Evolutionary conservation across 2,888 invertebrate genomes (phyloP), one percentile per base, ranked within the genome.

Genomic region (Anthoptus insignis): DNA sequence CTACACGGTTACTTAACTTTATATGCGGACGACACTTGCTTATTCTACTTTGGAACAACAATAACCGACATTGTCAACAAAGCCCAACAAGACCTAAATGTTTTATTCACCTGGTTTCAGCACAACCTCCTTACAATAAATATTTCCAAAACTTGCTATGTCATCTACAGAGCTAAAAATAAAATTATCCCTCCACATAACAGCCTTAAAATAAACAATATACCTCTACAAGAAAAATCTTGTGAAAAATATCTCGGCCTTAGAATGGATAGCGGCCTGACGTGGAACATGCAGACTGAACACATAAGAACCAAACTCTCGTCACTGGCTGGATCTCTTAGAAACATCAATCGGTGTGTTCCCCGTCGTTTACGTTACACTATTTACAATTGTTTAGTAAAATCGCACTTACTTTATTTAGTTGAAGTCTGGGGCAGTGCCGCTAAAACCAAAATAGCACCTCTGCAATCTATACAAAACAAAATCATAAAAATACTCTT

Each of bases 121-220:
- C 21, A 21, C 21, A 47, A 21, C 11, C 19, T 47, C 9, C 45
- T 47, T 8, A 47, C 45, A 47, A 21, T 47, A 4, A 47, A 47
- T 47, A 47, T 21, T 9, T 47, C 21, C 1, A 47, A 47, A 47
- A 47, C 19, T 6, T 47, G 19, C 2, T 47, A 47, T 21, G 45
- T 47, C 3, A 47, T 47, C 8, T 47, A 47, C 11, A 47, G 21
- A 21, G 45, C 45, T 21, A 47, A 47, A 47, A 47, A 47, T 21
- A 47, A 47, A 47, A 21, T 19, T n/a, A 47, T 47, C 19, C 21
- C 45, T 21, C 21, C 21, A 47, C 45, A 47, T 9, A 11, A 42
- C 4, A 6, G 16, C 9, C 42, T 42, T 16, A 42, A 42, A 42
- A 42, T 42, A 16, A 42, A 42, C 3, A 42, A 42, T 42, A 16